Evolutionary conservation across 2,113 vertebrate species (phyloP), one percentile per base, ranked within the genome.

Genomic region (Hyaena hyaena): DNA sequence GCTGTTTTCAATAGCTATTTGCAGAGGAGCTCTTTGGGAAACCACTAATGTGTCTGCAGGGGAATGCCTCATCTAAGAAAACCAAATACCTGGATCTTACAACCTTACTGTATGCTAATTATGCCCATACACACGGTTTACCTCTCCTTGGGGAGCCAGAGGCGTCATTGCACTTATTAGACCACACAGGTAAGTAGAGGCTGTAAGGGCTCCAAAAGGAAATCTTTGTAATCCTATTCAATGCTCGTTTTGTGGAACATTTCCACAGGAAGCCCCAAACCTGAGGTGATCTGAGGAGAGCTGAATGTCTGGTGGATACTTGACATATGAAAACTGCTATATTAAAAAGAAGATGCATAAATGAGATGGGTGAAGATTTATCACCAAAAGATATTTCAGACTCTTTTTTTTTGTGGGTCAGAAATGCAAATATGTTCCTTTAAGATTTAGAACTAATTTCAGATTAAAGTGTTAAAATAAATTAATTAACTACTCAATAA

Each of bases 21-120:
- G 73, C 35, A 97, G 96, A 98, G 65, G 35, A 28, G 28, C 50
- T 45, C 35, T 83, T 82, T 63, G 55, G 83, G 92, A 89, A 91
- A 53, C 17, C 45, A 85, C 16, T 66, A 84, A 76, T 11, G 53
- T 33, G 53, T 95, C 50, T 86, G 71, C 16, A 61, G 66, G 76
- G n/a, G 31, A 93, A 43, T 8, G n/a, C 11, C 48, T 91, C 81
- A 15, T 23, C 85, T 88, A 85, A 86, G 66, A 85, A 73, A 90
- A 55, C n/a, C 89, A 61, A 83, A 80, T 35, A 50, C 4, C 7
- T 8, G 55, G 10, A 65, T 84, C 33, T 76, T 63, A 68, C 48
- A 71, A 71, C 43, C 68, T 68, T 74, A 73, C 3, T 7, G 4
- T 58, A 66, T n/a, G 31, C 39, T 85, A 83, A 80, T 50, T 58